A percentile compares a stretch with the other conserved stretches of the same genome.
Evolutionary conservation across 23 tunicate species (phyloP).

Genomic region (Ciona savignyi): DNA sequence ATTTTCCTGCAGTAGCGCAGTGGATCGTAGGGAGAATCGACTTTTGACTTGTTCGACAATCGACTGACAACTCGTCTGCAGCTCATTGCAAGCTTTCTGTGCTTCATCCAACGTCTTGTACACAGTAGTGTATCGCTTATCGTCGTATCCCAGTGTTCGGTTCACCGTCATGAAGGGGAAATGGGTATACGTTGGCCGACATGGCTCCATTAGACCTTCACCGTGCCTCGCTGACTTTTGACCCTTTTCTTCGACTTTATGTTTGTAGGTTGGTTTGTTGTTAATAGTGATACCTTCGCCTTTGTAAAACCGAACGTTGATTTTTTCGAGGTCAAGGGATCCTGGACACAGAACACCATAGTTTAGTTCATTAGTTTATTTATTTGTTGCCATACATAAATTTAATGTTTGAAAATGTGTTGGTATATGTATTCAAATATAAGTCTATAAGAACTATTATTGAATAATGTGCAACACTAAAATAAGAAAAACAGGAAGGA

Average conservation of each 20-base stretch:
- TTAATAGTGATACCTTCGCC: not conserved
- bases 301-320: constrained; percentile 8
- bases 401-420: too few relatives aligned
- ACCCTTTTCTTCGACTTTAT: not conserved
- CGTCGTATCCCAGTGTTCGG: constrained; percentile 18
- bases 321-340: constrained; percentile 2
- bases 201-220: not conserved
- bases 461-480: too few relatives aligned
- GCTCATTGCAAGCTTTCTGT: constrained; percentile 31
- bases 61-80: constrained; percentile 40
- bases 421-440: too few relatives aligned
- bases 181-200: not conserved
- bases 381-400: too few relatives aligned
- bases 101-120: constrained; percentile 59
- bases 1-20: constrained; percentile 74
- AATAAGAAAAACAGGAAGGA: too few relatives aligned
- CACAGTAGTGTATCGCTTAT: constrained; percentile 32
- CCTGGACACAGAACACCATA: too few relatives aligned
- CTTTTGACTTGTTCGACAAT: constrained; percentile 55
- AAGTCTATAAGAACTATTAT: too few relatives aligned
- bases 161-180: constrained; percentile 39
- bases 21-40: constrained; percentile 53
- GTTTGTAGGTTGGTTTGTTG: constrained; percentile 2
- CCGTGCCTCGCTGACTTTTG: not conserved
- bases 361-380: too few relatives aligned